Evolutionary conservation across 2,113 vertebrate species (phyloP).

Genomic region (Thryonomys swinderianus): DNA sequence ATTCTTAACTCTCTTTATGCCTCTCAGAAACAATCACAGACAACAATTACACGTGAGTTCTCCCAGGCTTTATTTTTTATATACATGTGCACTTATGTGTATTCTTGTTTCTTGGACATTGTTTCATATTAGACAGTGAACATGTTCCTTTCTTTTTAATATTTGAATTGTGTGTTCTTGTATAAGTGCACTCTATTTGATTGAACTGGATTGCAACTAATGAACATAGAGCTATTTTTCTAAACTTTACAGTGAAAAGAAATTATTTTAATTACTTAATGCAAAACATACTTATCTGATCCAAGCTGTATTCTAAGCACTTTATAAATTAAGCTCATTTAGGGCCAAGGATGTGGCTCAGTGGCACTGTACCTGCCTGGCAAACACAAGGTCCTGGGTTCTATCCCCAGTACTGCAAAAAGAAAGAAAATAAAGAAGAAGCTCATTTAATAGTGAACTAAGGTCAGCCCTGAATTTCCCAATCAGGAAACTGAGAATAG

Average conservation of each 20-base stretch:
- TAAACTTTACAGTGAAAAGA: slow-evolving; percentile 32
- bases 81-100: neutral
- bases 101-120: neutral
- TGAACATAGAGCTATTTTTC: slow-evolving; percentile 1
- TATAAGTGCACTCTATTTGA: neutral
- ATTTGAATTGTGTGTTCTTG: neutral
- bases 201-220: neutral
- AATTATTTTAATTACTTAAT: slow-evolving; percentile 39
- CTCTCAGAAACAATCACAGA: neutral
- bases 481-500: neutral
- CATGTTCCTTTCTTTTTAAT: neutral
- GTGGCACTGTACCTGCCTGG: too few species aligned
- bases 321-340: neutral
- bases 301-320: neutral
- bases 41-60: neutral
- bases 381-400: too few species aligned
- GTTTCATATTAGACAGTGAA: neutral
- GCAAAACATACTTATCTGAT: neutral
- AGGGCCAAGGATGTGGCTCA: too few species aligned
- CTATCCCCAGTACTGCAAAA: too few species aligned
- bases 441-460: neutral
- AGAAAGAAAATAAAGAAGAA: neutral
- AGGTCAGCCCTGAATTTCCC: neutral
- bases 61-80: neutral
- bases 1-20: neutral